Conservation (phyloP, 2,113 vertebrate species). For the Mixornis gularis region DNA sequence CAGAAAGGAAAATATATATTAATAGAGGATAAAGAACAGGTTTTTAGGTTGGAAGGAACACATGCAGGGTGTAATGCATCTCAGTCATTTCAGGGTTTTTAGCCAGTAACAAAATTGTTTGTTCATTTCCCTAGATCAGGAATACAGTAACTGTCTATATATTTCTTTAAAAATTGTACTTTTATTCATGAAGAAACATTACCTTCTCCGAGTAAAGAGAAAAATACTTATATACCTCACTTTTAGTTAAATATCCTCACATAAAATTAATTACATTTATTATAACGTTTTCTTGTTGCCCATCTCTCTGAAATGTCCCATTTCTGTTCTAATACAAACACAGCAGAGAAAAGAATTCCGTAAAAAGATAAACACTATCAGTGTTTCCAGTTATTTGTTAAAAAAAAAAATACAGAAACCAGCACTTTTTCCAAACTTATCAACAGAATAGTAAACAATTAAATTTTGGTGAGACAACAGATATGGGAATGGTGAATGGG, state of each 20-base stretch:
- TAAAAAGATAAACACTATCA: background rate
- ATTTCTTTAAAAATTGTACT: background rate
- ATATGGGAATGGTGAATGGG: background rate
- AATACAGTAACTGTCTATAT: background rate
- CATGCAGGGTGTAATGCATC: background rate
- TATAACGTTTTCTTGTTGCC: conserved; percentile 88
- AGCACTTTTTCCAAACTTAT: background rate
- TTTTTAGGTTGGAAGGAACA: background rate
- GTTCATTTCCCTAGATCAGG: background rate
- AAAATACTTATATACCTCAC: background rate
- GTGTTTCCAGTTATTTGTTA: background rate
- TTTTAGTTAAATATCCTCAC: background rate
- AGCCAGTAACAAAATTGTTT: background rate
- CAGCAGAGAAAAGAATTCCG: background rate
- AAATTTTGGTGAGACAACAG: background rate
- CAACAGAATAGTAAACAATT: background rate
- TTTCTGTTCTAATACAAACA: conserved; percentile 69
- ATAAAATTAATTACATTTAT: conserved; percentile 76
- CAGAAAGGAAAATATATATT: background rate
- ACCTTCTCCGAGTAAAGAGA: background rate
- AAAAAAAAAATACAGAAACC: background rate
- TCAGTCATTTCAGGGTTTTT: background rate
- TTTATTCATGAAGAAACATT: background rate
- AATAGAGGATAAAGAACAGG: background rate
- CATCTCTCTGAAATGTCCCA: conserved; percentile 87